A percentile compares a stretch with the other conserved stretches of the same genome.
These are phyloP conservation scores for Nebria ingens DNA, from an alignment of 1,140 invertebrate genomes.

Conservation along the genomic window DNA sequence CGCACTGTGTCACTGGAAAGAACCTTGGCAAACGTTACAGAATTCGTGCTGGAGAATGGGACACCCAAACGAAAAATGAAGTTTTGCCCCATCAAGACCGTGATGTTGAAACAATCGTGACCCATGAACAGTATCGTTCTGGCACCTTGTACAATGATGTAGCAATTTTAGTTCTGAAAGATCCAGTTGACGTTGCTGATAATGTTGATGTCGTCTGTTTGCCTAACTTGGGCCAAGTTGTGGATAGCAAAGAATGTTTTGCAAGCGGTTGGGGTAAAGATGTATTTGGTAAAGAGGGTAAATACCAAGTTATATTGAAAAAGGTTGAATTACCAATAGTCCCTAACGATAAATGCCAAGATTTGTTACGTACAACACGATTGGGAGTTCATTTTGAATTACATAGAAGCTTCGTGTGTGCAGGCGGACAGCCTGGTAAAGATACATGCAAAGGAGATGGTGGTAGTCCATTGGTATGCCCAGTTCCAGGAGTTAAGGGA, in stretches of 20 bases:
- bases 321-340: slow-evolving; percentile 56
- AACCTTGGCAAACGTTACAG: slow-evolving; percentile 34
- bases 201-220: slow-evolving; percentile 65
- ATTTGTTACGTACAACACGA: slow-evolving; percentile 42
- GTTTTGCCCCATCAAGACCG: slow-evolving; percentile 61
- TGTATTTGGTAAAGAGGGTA: slow-evolving; percentile 40
- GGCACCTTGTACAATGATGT: slow-evolving; percentile 55
- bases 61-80: slow-evolving; percentile 66
- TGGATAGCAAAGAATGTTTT: slow-evolving; percentile 37
- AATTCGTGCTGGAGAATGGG: slow-evolving; percentile 66
- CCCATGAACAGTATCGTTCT: slow-evolving; percentile 37
- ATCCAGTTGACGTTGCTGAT: slow-evolving; percentile 43
- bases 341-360: slow-evolving; percentile 42
- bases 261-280: slow-evolving; percentile 55
- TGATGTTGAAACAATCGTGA: slow-evolving; percentile 38
- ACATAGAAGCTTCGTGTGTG: slow-evolving; percentile 62
- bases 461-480: slow-evolving; percentile 45
- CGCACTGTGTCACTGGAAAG: slow-evolving; percentile 45
- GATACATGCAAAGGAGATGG: slow-evolving; percentile 57
- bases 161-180: slow-evolving; percentile 50
- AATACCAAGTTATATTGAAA: slow-evolving; percentile 62
- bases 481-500: slow-evolving; percentile 26
- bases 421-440: slow-evolving; percentile 52
- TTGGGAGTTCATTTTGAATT: slow-evolving; percentile 51
- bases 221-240: slow-evolving; percentile 36